A percentile compares a stretch with the other conserved stretches of the same genome.
Conservation (phyloP, 2,888 invertebrate genomes). For the Acleris emargana region DNA sequence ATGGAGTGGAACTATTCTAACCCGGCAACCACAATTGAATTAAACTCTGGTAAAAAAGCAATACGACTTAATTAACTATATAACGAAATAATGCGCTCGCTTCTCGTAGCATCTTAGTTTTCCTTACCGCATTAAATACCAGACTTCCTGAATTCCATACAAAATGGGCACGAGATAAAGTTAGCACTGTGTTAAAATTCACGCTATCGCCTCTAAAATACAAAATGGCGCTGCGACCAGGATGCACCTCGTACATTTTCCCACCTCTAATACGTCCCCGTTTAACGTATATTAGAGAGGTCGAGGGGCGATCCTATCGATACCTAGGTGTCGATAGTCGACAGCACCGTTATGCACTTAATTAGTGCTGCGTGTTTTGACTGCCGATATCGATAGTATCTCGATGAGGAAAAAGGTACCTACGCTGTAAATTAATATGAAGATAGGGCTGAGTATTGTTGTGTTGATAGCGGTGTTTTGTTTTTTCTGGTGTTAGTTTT, state of each 20-base stretch:
- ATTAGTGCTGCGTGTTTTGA: slow-evolving; percentile 40
- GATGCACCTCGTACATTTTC: slow-evolving; percentile 3
- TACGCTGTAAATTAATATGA: slow-evolving; percentile 29
- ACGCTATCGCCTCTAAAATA: slow-evolving; percentile 2
- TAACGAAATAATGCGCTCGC: no score
- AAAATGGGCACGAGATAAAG: not conserved
- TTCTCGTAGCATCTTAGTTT: no score
- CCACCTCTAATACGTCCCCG: slow-evolving; percentile 13
- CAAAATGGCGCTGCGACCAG: slow-evolving; percentile 7
- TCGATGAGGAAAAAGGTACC: slow-evolving; percentile 11
- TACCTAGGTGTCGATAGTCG: slow-evolving; percentile 53
- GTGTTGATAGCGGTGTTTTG: no score
- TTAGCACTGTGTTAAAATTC: not conserved
- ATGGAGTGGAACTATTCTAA: no score
- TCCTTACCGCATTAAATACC: no score
- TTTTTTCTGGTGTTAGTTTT: no score
- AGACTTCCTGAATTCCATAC: not conserved
- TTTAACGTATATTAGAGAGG: slow-evolving; percentile 26
- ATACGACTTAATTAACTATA: no score
- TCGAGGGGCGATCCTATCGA: slow-evolving; percentile 50
- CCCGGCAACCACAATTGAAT: no score
- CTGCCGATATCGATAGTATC: slow-evolving; percentile 36
- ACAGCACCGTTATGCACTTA: slow-evolving; percentile 40
- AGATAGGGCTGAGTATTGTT: slow-evolving; percentile 8
- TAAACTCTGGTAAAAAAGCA: no score